Percentiles rank a stretch among this genome's conserved stretches.
These are phyloP conservation scores for Acropora yongei DNA, from an alignment of 64 coral and sea anemone genomes.

Conservation along the genomic window DNA sequence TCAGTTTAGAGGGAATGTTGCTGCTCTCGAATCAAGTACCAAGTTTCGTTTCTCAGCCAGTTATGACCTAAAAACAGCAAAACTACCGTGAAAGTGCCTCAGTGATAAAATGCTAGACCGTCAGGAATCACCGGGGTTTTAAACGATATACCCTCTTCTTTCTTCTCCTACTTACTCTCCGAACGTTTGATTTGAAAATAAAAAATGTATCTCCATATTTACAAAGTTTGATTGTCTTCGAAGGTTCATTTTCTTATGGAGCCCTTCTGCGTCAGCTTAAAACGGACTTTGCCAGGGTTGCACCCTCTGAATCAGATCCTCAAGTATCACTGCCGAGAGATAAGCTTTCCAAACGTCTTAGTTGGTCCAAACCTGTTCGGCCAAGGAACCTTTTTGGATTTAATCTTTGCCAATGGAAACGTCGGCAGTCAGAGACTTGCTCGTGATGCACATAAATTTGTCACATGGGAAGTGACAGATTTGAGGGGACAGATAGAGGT, in stretches of 20 bases:
- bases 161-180: no score
- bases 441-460: constrained; percentile 2
- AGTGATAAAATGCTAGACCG: no score
- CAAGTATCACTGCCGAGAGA: constrained; percentile 72
- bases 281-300: constrained; percentile 49
- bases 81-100: no score
- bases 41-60: no score
- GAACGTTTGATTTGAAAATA: no score
- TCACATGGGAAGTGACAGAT: constrained; percentile 54
- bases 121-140: no score
- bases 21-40: no score
- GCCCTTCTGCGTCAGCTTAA: constrained; percentile 53
- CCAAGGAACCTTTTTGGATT: constrained; percentile 10
- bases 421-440: constrained; percentile 16
- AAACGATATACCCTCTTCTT: no score
- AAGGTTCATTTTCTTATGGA: constrained; percentile 70
- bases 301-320: constrained; percentile 74
- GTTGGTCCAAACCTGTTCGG: constrained; percentile 41
- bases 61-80: no score
- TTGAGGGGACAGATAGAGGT: constrained; percentile 47
- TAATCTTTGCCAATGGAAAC: constrained; percentile 60
- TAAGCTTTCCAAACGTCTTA: constrained; percentile 47
- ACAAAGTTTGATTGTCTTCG: background rate
- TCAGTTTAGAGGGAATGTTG: no score
- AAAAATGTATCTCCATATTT: no score